Base-by-base conservation (phyloP, 2,113 vertebrate species). In the Phycodurus eques region DNA sequence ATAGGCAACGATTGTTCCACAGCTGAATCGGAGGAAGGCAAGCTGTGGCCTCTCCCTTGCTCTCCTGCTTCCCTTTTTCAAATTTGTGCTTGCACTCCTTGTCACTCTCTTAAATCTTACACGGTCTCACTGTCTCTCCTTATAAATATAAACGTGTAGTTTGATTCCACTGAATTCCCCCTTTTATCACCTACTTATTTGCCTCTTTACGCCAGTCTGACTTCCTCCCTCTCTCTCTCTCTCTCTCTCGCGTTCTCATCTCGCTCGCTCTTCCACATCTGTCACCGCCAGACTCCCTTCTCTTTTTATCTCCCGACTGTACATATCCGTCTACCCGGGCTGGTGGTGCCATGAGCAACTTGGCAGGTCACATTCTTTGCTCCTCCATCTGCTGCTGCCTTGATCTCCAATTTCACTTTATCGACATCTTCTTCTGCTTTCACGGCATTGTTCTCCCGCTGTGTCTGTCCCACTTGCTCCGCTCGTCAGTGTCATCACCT, bases 11-110 rank as follows among this genome's bases (percentile, higher is more conserved):
- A 92, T 93, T 93, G 93, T 93, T 93, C 63, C 84, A 79, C 67
- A 68, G 77, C 88, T 92, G 88, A 93, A 92, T 93, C 59, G 72
- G 77, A 93, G 92, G 92, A 93, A 93, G 87, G 85, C 83, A 65
- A 80, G 75, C 81, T 70, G 44, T 64, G 83, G 76, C 85, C 85
- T 87, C 73, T 82, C 82, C 82, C 85, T 70, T 76, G 73, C 61
- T 76, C 80, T 79, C 75, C 65, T 54, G 64, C 75, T 80, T 78
- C 47, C 80, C 72, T 80, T 72, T 68, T 60, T 80, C 71, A 53
- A 62, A 76, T 74, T 66, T 42, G 31, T 22, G 63, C 62, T 57
- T 43, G 51, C 20, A 54, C 51, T 71, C 74, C 60, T 44, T 49
- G 15, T 70, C 60, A 42, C 54, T 71, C 68, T 81, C 73, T 62